Percentiles rank a stretch among this genome's conserved stretches.
Evolutionary conservation across 2,113 vertebrate species (phyloP).

Genomic region (Natator depressus): DNA sequence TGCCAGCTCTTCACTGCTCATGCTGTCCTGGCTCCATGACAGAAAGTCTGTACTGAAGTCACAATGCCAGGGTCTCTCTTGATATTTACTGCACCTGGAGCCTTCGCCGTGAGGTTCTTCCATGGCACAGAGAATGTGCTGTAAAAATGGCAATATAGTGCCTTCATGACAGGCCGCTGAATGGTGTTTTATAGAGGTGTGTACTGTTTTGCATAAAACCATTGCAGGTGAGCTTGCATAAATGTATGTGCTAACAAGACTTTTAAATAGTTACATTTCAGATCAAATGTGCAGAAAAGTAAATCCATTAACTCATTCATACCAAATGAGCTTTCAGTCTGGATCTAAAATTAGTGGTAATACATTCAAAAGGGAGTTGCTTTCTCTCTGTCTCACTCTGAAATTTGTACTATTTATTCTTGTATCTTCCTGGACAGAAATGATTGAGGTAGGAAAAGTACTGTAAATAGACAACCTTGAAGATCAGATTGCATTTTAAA

Average conservation of each 20-base stretch:
- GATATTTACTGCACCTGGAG: not conserved
- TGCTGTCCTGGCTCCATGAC: not conserved
- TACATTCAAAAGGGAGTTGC: not conserved
- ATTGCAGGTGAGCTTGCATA: not conserved
- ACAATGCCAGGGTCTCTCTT: not conserved
- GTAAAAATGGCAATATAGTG: not conserved
- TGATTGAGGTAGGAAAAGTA: not conserved
- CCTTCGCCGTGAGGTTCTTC: not conserved
- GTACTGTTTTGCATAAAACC: accelerated
- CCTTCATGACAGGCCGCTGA: not conserved
- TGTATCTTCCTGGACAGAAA: not conserved
- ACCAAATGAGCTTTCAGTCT: not conserved
- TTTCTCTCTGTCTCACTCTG: not conserved
- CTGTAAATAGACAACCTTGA: not conserved
- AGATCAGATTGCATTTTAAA: not conserved
- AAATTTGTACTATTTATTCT: not conserved
- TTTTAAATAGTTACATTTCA: accelerated
- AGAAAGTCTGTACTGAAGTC: not conserved
- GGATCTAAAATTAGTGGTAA: not conserved
- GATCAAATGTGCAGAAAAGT: accelerated
- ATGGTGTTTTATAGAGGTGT: not conserved
- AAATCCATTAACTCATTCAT: not conserved
- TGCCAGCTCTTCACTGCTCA: not conserved
- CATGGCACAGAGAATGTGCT: not conserved
- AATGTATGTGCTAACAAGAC: not conserved